Conservation (phyloP, 2,113 vertebrate genomes). For the Hydrolagus affinis region DNA sequence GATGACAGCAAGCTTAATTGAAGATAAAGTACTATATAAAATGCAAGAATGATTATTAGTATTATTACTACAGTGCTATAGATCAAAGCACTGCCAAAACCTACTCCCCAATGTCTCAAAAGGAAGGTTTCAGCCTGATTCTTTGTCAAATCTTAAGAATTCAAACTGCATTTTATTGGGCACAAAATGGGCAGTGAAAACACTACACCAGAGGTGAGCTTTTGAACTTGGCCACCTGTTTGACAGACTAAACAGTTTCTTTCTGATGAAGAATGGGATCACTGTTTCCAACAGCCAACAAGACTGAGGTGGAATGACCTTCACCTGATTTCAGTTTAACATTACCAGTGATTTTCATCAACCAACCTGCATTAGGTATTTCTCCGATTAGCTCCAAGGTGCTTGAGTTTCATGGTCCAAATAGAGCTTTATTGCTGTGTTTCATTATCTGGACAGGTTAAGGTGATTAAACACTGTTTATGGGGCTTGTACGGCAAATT, state of each 20-base stretch:
- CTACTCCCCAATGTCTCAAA: too few relatives aligned
- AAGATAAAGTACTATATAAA: too few relatives aligned
- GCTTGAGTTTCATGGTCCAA: not conserved
- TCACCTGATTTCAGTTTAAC: not conserved
- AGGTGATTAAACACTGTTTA: not conserved
- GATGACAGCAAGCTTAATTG: too few relatives aligned
- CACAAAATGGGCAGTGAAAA: too few relatives aligned
- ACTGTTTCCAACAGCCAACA: not conserved
- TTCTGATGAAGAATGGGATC: not conserved
- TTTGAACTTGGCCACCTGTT: not conserved
- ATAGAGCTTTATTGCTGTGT: conserved; percentile 6
- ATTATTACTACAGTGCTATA: too few relatives aligned
- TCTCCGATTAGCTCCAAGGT: not conserved
- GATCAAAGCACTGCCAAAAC: too few relatives aligned
- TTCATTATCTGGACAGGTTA: conserved; percentile 2
- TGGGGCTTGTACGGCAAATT: conserved; percentile 6
- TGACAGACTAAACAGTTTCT: not conserved
- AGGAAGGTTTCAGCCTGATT: too few relatives aligned
- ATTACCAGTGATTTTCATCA: not conserved
- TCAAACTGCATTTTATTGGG: too few relatives aligned
- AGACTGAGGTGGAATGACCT: not conserved
- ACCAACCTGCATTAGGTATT: not conserved
- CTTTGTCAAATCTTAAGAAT: too few relatives aligned
- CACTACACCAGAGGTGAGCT: too few relatives aligned
- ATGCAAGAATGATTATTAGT: too few relatives aligned